Evolutionary conservation across 2,888 invertebrate genomes (phyloP).

Genomic region (Vannuccia rotundouncinata): DNA sequence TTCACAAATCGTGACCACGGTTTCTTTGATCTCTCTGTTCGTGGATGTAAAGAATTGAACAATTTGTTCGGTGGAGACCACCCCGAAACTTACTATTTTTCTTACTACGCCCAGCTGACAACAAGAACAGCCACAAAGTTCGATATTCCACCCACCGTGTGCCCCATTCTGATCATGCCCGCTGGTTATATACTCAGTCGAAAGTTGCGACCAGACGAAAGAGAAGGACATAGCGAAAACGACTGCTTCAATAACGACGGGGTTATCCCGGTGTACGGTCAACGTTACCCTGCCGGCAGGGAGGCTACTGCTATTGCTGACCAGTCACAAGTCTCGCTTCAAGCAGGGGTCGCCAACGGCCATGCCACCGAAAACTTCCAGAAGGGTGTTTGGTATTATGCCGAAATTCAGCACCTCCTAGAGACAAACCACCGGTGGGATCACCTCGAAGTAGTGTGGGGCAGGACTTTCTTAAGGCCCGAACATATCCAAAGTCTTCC

Average conservation of each 20-base stretch:
- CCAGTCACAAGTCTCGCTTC: neutral
- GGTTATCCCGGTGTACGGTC: constrained; percentile 33
- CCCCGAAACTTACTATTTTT: constrained; percentile 35
- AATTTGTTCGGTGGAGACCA: neutral
- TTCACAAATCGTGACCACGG: constrained; percentile 36
- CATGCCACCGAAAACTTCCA: neutral
- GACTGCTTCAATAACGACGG: constrained; percentile 39
- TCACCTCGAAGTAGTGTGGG: constrained; percentile 31
- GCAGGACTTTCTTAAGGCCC: constrained; percentile 28
- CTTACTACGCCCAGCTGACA: neutral
- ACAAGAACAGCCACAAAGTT: neutral
- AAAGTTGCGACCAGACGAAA: neutral
- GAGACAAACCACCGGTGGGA: neutral
- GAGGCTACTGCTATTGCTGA: neutral
- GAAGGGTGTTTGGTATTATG: constrained; percentile 24
- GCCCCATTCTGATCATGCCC: constrained; percentile 29
- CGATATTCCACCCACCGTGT: neutral
- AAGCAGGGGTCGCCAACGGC: neutral
- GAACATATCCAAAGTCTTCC: constrained; percentile 15
- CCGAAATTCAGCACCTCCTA: constrained; percentile 21
- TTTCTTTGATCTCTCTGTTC: constrained; percentile 30
- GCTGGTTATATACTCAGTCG: constrained; percentile 23
- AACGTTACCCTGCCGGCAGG: constrained; percentile 33
- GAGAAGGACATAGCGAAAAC: neutral
- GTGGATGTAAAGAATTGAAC: constrained; percentile 29